Evolutionary conservation across 2,113 vertebrate genomes (phyloP).

Genomic region (Eubucco bourcierii): DNA sequence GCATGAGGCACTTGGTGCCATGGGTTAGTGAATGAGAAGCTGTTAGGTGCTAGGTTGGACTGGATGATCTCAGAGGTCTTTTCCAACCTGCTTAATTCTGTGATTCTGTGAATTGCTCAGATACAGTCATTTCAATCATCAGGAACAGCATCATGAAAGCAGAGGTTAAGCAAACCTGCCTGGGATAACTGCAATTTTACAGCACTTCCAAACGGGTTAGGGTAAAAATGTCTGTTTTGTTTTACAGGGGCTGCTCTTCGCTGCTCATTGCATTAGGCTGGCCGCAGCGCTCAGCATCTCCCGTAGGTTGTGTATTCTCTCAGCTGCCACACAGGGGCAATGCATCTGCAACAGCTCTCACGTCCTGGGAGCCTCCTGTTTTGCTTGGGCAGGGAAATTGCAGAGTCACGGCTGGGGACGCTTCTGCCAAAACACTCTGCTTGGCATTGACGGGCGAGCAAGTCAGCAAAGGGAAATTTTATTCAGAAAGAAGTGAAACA

Average conservation of each 20-base stretch:
- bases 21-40: no score
- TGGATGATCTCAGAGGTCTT: no score
- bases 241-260: background rate
- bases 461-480: background rate
- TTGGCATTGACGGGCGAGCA: background rate
- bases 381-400: background rate
- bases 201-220: conserved; percentile 1
- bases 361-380: background rate
- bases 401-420: background rate
- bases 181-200: conserved; percentile 25
- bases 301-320: conserved; percentile 28
- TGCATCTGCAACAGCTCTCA: conserved; percentile 53
- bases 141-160: background rate
- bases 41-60: no score
- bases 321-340: conserved; percentile 62
- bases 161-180: background rate
- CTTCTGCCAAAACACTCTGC: background rate
- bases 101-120: background rate
- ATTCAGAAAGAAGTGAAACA: background rate
- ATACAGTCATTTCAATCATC: background rate
- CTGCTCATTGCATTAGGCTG: fast-evolving
- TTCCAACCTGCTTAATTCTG: no score
- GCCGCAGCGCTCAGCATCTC: background rate
- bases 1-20: no score
- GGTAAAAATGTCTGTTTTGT: conserved; percentile 1